A percentile compares a stretch with the other conserved stretches of the same genome.
Conservation (phyloP, 2,113 vertebrate genomes). For the Aspidoscelis tigris region DNA sequence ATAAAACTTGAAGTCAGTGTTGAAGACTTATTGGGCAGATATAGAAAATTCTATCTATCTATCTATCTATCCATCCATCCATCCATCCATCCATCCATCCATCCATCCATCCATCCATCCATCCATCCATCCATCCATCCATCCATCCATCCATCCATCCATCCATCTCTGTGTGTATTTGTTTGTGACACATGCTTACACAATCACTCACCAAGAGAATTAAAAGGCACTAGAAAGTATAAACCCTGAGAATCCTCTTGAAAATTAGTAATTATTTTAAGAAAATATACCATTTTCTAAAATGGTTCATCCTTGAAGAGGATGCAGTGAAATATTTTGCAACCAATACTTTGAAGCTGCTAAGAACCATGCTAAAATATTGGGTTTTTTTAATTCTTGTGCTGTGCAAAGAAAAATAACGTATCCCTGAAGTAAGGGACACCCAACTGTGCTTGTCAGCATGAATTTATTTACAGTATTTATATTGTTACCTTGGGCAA, state of each 20-base stretch:
- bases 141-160: too few relatives aligned
- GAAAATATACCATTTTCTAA: not conserved
- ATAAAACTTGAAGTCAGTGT: not conserved
- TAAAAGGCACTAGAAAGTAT: not conserved
- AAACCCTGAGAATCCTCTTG: not conserved
- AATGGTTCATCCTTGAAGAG: not conserved
- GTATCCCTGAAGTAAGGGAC: not conserved
- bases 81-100: too few relatives aligned
- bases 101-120: too few relatives aligned
- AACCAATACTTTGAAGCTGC: not conserved
- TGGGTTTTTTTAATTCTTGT: not conserved
- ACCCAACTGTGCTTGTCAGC: not conserved
- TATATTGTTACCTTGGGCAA: constrained; percentile 4
- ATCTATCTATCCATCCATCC: too few relatives aligned
- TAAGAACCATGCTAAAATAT: not conserved
- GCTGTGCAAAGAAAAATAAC: not conserved
- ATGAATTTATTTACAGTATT: not conserved
- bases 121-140: too few relatives aligned
- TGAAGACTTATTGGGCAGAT: not conserved
- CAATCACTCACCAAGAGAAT: too few relatives aligned
- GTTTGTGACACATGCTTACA: not conserved
- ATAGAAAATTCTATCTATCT: not conserved
- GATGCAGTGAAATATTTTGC: not conserved
- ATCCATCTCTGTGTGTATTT: too few relatives aligned
- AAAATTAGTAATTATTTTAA: not conserved